Evolutionary conservation across 2,797 vertebrate species (phyloP).

Genomic region (Chloroceryle inda): DNA sequence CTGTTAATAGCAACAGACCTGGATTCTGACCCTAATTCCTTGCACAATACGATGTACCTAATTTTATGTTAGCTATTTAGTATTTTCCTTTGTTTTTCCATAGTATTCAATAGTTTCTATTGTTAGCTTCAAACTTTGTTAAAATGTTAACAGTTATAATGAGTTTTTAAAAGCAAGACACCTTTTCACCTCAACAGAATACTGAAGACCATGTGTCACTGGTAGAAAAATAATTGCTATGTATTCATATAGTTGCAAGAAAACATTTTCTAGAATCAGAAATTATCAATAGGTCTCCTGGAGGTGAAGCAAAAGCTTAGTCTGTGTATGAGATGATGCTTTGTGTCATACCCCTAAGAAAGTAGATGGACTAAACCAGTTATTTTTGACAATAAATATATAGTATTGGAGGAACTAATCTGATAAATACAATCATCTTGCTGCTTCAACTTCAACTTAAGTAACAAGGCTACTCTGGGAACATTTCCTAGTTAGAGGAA

Average conservation of each 20-base stretch:
- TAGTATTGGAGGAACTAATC: neutral
- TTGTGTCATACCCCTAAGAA: neutral
- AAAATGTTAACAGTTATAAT: neutral
- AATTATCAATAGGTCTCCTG: neutral
- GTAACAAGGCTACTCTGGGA: neutral
- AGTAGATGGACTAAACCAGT: neutral
- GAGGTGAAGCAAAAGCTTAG: neutral
- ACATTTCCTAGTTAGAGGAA: neutral
- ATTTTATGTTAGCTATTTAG: neutral
- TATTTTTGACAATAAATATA: neutral
- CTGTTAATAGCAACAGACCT: neutral
- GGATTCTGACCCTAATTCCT: neutral
- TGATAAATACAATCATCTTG: neutral
- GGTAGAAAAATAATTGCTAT: neutral
- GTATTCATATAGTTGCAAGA: neutral
- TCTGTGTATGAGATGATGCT: neutral
- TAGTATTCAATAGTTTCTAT: neutral
- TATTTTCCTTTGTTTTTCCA: neutral
- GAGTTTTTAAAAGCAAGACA: rapidly evolving
- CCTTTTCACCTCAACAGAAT: neutral
- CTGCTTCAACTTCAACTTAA: neutral
- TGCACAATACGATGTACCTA: neutral
- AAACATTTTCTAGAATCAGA: neutral
- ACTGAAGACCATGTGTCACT: neutral
- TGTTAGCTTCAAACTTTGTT: neutral